These are phyloP conservation scores for Bucco capensis DNA, from an alignment of 2,113 vertebrate species.

Conservation along the genomic window DNA sequence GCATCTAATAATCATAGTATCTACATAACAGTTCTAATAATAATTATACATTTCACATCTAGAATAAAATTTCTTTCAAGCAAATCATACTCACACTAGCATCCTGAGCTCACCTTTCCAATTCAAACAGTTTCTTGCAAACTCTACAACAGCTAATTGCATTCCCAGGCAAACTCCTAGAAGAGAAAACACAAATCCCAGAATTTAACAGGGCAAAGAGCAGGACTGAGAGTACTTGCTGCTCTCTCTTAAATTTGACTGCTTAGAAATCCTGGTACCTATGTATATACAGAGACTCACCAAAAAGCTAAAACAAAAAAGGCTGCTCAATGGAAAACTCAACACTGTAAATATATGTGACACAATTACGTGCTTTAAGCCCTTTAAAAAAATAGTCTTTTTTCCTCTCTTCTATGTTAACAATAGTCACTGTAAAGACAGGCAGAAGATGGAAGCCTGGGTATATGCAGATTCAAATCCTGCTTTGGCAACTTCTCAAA, in stretches of 20 bases:
- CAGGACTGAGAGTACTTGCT: background rate
- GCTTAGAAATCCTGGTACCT: background rate
- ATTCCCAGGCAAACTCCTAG: slow-evolving; percentile 79
- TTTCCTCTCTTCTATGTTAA: background rate
- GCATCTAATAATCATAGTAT: background rate
- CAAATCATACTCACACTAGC: background rate
- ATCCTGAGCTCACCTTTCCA: slow-evolving; percentile 71
- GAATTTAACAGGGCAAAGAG: background rate
- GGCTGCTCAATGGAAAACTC: background rate
- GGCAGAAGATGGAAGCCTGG: background rate
- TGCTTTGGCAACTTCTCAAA: background rate
- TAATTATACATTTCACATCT: background rate
- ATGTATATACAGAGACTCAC: background rate
- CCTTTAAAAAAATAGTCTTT: background rate
- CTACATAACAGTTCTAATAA: background rate
- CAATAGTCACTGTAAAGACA: background rate
- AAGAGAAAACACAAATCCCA: background rate
- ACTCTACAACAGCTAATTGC: slow-evolving; percentile 80
- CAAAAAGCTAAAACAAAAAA: background rate
- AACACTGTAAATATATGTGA: background rate
- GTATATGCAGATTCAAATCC: background rate
- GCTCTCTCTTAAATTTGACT: background rate
- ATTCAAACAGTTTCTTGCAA: slow-evolving; percentile 76
- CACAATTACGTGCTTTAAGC: background rate
- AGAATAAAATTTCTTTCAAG: background rate